Evolutionary conservation across 2,888 invertebrate species (phyloP).

Genomic region (Hirtodrosophila cameraria): DNA sequence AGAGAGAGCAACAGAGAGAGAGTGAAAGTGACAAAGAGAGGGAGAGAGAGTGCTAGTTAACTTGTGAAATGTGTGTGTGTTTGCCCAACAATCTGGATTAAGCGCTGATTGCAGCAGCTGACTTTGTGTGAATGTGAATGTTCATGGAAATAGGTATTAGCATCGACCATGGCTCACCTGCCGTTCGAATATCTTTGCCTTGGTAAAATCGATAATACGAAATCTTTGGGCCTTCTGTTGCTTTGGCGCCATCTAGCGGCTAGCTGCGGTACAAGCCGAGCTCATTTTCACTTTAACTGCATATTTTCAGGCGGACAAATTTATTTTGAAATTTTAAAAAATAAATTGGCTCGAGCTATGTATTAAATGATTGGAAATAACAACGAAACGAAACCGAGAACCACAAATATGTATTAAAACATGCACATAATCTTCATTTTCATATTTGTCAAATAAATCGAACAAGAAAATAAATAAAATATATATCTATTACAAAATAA

Average conservation of each 20-base stretch:
- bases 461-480: constrained; percentile 41
- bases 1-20: constrained; percentile 2
- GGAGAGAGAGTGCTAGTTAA: constrained; percentile 24
- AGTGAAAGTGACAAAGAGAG: background rate
- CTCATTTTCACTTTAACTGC: constrained; percentile 22
- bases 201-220: too few species aligned
- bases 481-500: constrained; percentile 48
- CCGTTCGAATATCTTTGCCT: too few species aligned
- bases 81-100: constrained; percentile 79
- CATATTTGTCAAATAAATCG: constrained; percentile 14
- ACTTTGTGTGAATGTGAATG: background rate
- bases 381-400: too few species aligned
- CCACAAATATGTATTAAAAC: background rate
- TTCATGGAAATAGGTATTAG: constrained; percentile 12
- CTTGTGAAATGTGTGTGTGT: constrained; percentile 61
- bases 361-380: too few species aligned
- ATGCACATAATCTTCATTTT: background rate
- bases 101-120: constrained; percentile 68
- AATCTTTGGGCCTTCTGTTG: background rate
- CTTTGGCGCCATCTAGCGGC: constrained; percentile 54
- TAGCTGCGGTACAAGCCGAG: background rate
- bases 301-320: constrained; percentile 38
- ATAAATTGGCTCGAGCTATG: too few species aligned
- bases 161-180: background rate
- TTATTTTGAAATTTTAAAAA: background rate